phyloP scores from a whole-genome alignment of 2,797 vertebrate species.

The Pagetopsis macropterus region DNA sequence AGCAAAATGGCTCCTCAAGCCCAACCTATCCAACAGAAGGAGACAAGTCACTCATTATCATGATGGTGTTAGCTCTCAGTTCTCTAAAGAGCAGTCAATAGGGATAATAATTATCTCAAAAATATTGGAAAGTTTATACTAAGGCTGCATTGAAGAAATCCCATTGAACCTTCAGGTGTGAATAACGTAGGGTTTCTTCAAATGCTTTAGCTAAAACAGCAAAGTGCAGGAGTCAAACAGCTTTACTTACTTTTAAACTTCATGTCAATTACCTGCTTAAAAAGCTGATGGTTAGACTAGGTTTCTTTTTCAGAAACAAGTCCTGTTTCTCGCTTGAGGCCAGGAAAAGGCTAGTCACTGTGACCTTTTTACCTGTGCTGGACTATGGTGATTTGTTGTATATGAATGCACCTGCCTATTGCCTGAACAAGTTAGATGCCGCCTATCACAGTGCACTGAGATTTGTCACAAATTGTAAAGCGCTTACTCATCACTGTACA shows the following conservation, averaged over 20 bases:
- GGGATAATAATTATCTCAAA: constrained; percentile 43
- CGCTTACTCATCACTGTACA: no score
- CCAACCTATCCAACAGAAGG: constrained; percentile 34
- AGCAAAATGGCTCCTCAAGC: constrained; percentile 64
- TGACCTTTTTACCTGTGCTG: no score
- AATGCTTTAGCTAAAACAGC: constrained; percentile 37
- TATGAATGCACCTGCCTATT: no score
- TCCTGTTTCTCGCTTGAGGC: no score
- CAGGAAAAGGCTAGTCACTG: no score
- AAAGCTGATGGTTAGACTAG: no score
- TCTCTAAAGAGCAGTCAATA: constrained; percentile 63
- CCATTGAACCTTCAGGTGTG: constrained; percentile 48
- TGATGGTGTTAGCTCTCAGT: constrained; percentile 29
- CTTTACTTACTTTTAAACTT: constrained; percentile 12
- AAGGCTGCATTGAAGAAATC: constrained; percentile 41
- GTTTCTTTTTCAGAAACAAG: no score
- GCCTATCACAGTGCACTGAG: no score
- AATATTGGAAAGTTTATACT: constrained; percentile 36
- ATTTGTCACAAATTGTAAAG: no score
- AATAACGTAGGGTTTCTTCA: constrained; percentile 35
- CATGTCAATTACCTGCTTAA: no score
- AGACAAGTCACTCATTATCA: constrained; percentile 36
- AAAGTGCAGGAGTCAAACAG: constrained; percentile 52
- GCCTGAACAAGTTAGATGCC: no score
- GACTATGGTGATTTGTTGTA: no score